These are phyloP conservation scores for Phytoseiulus persimilis DNA, from an alignment of 2,888 invertebrate genomes.

Conservation along the genomic window DNA sequence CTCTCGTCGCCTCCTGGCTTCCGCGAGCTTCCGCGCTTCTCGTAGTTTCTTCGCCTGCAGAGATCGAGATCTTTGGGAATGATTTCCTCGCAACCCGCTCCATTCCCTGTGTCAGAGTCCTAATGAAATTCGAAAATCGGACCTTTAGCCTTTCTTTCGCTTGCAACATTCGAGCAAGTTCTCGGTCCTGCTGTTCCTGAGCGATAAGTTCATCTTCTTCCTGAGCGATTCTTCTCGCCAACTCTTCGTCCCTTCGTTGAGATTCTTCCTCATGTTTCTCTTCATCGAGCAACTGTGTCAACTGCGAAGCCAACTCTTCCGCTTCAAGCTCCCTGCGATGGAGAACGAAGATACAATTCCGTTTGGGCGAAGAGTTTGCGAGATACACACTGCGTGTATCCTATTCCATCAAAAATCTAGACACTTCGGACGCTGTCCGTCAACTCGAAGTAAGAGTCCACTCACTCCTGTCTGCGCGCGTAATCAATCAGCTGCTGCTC, in stretches of 20 bases:
- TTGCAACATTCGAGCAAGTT: slow-evolving; percentile 24
- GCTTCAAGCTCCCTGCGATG: slow-evolving; percentile 6
- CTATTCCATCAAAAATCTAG: background rate
- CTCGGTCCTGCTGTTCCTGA: slow-evolving; percentile 30
- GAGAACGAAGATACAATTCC: background rate
- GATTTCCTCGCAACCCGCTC: too few species aligned
- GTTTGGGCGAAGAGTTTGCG: too few species aligned
- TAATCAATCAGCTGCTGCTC: slow-evolving; percentile 6
- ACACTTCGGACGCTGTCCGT: background rate
- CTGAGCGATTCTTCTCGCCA: slow-evolving; percentile 27
- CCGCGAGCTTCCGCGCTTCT: background rate
- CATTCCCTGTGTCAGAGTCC: too few species aligned
- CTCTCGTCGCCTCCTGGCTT: background rate
- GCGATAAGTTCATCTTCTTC: slow-evolving; percentile 28
- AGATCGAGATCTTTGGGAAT: background rate
- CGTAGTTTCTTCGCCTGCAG: slow-evolving; percentile 35
- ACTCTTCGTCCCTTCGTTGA: background rate
- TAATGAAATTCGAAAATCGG: background rate
- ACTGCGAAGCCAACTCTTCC: slow-evolving; percentile 25
- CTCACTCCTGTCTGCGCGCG: slow-evolving; percentile 25
- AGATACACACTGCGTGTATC: too few species aligned
- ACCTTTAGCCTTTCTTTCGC: slow-evolving; percentile 16
- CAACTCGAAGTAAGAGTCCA: background rate
- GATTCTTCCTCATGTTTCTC: slow-evolving; percentile 23
- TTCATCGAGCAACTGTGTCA: slow-evolving; percentile 26